Conservation (phyloP, 2,888 invertebrate species). For the Siphonodentalium dalli region DNA sequence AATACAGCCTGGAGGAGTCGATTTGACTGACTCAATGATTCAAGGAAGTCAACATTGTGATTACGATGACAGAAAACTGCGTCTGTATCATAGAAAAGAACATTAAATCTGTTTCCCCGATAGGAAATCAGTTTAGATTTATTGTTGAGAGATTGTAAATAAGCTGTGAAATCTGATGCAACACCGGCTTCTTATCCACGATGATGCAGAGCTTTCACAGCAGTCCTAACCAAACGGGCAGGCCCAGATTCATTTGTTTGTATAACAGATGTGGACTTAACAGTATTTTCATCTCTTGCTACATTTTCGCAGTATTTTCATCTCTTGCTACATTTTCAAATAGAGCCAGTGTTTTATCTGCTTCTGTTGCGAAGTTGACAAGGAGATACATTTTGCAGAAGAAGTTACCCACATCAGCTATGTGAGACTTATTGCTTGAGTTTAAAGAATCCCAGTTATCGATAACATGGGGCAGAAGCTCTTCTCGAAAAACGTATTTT, state of each 20-base stretch:
- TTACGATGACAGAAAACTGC: constrained; percentile 5
- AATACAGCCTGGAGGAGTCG: constrained; percentile 5
- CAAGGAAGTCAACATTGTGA: constrained; percentile 5
- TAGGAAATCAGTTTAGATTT: constrained; percentile 11
- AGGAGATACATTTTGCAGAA: constrained; percentile 23
- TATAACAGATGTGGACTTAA: too few species aligned
- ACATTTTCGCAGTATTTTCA: too few species aligned
- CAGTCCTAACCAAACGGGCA: constrained; percentile 7
- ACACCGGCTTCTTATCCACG: constrained; percentile 21
- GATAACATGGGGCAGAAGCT: background rate
- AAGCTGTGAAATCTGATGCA: constrained; percentile 7
- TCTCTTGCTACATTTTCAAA: constrained; percentile 10
- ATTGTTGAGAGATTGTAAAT: constrained; percentile 2
- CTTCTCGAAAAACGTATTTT: background rate
- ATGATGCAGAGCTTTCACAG: constrained; percentile 7
- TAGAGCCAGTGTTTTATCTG: constrained; percentile 7
- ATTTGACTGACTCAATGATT: constrained; percentile 13
- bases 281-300: background rate
- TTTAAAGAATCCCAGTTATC: constrained; percentile 6
- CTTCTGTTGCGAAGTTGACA: constrained; percentile 14
- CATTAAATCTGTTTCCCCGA: constrained; percentile 19
- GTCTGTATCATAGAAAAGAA: constrained; percentile 10
- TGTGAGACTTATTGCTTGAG: background rate
- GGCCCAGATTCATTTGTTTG: constrained; percentile 17
- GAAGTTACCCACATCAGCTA: constrained; percentile 2